Base-by-base conservation (phyloP, 1,140 invertebrate genomes). In the Temnothorax curvispinosus region DNA sequence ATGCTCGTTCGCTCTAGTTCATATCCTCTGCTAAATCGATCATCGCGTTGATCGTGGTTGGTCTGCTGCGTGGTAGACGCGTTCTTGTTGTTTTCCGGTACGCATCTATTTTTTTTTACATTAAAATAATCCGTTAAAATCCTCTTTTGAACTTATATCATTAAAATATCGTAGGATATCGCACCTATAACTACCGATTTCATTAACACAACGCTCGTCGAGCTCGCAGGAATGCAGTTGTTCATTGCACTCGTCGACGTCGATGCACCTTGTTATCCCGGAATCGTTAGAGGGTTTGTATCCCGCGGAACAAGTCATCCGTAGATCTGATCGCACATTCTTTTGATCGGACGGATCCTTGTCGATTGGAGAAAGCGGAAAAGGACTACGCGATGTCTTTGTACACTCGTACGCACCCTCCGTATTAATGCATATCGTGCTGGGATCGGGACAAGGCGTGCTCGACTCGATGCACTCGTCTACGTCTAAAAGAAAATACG, bases 221-320 rank as follows among this genome's bases (percentile, higher is more conserved):
- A 77, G 74, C 18, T 94, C 93, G 84, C 95, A 96, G 1, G 92
- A 91, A 71, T 89, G 78, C 3, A 87, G 62, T 64, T 90, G 90
- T 84, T 95, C 92, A 6, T 32, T 64, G 89, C 96, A 97, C 91
- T 97, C 96, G 86, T 97, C 93, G 3, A 97, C 94, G 92, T 97
- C 96, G 95, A 92, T 58, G 27, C 92, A 93, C 35, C 9, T n/a
- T 41, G 44, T 56, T 9, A 81, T 62, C 7, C 32, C 47, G 6
- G 47, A 56, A 75, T 81, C 35, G 0, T 64, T 85, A 41, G 72
- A 50, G 0, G 78, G 35, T 41, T 90, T 93, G 56, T 91, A 93
- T 27, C 92, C 92, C 5, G 77, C 74, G 5, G 62, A 21, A 75
- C 92, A 93, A 38, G 13, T 47, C 9, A 47, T 50, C 13, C n/a